These are phyloP conservation scores for Aurelia aurita DNA, from an alignment of 30 jellyfish, hydroid and myxozoan genomes.

Conservation along the genomic window DNA sequence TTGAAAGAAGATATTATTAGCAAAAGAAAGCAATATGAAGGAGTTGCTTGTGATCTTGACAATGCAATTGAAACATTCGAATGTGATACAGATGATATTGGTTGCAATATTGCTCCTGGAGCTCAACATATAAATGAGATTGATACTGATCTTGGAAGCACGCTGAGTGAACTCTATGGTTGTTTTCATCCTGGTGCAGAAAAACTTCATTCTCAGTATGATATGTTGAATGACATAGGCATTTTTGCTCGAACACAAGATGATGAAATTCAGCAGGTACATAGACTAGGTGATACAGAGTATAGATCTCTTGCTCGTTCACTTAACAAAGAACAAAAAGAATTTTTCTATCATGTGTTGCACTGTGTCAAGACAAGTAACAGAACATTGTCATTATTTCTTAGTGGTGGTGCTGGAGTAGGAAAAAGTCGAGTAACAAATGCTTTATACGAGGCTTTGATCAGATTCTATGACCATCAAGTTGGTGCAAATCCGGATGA, in stretches of 20 bases:
- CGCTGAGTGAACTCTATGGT: constrained; percentile 1
- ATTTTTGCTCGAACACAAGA: no score
- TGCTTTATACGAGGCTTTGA: constrained; percentile 8
- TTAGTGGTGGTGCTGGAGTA: constrained; percentile 38
- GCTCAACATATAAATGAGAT: constrained; percentile 4
- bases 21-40: neutral
- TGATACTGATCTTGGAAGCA: neutral
- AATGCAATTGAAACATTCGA: neutral
- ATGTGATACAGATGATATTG: neutral
- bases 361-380: neutral
- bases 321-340: constrained; percentile 5
- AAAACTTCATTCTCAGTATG: constrained; percentile 1
- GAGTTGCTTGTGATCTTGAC: neutral
- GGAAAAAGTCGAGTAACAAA: constrained; percentile 14
- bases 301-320: neutral
- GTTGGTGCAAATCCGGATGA: constrained; percentile 16
- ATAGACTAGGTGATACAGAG: neutral
- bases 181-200: constrained; percentile 22
- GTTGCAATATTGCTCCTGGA: constrained; percentile 12
- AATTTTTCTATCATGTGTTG: constrained; percentile 11
- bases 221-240: constrained; percentile 4
- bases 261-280: no score
- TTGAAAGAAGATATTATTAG: neutral
- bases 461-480: neutral
- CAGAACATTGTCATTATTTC: constrained; percentile 1